These are phyloP conservation scores for Monochamus alternatus DNA, from an alignment of 2,888 invertebrate species.

Conservation along the genomic window DNA sequence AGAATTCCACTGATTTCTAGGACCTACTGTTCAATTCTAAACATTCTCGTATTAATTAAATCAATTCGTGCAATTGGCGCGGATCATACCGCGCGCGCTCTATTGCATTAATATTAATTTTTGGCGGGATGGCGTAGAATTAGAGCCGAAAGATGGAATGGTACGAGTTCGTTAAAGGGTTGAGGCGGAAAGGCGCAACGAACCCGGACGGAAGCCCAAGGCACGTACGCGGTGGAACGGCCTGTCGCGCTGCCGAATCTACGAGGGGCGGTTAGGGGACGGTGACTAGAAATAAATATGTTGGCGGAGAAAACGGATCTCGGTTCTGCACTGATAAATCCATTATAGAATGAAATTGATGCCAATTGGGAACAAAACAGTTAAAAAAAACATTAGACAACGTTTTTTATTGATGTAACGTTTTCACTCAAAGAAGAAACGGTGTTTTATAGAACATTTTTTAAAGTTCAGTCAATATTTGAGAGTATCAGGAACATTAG, in stretches of 20 bases:
- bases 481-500: too few relatives aligned
- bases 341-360: constrained; percentile 24
- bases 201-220: constrained; percentile 63
- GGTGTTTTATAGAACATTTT: too few relatives aligned
- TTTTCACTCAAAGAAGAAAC: too few relatives aligned
- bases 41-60: constrained; percentile 24
- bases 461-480: too few relatives aligned
- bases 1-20: too few relatives aligned
- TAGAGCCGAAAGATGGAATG: constrained; percentile 62
- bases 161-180: constrained; percentile 63
- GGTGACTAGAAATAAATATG: constrained; percentile 31
- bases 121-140: constrained; percentile 55
- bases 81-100: constrained; percentile 23
- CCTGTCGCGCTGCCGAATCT: constrained; percentile 53
- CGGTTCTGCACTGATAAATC: background rate
- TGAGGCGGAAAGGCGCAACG: constrained; percentile 60
- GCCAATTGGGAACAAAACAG: too few relatives aligned
- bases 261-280: constrained; percentile 43
- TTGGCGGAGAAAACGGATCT: constrained; percentile 23
- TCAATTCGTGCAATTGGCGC: constrained; percentile 32
- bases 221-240: constrained; percentile 62
- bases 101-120: constrained; percentile 54
- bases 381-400: too few relatives aligned
- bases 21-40: constrained; percentile 2
- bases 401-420: too few relatives aligned